Conservation (phyloP, 2,888 invertebrate species). For the Campoletis raptor region DNA sequence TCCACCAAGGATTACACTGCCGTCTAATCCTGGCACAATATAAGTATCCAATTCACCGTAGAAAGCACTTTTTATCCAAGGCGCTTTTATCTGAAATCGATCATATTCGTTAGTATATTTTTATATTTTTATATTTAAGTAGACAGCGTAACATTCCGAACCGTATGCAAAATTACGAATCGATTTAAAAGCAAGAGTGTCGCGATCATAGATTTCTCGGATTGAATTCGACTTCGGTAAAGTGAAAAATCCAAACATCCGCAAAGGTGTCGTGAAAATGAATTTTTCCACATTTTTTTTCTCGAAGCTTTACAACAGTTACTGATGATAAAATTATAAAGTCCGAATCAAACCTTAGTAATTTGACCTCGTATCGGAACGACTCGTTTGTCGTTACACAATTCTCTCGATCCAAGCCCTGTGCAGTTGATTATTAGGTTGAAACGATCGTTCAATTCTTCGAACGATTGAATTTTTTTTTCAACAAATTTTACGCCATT, state of each 20-base stretch:
- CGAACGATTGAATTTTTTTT: conserved; percentile 87
- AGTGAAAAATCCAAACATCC: no score
- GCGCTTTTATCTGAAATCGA: conserved; percentile 89
- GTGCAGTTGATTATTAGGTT: conserved; percentile 94
- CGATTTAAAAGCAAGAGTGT: no score
- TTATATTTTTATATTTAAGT: no score
- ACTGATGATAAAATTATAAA: background rate
- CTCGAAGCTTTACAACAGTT: background rate
- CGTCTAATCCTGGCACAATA: conserved; percentile 91
- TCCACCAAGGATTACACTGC: conserved; percentile 93
- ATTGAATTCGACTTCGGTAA: no score
- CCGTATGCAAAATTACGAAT: background rate
- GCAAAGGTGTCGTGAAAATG: background rate
- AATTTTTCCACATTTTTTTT: background rate
- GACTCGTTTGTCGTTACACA: conserved; percentile 91
- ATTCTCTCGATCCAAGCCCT: conserved; percentile 92
- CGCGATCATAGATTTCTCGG: no score
- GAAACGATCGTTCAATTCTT: conserved; percentile 87
- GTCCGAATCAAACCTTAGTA: conserved; percentile 86
- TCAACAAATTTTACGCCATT: conserved; percentile 88
- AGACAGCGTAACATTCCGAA: no score
- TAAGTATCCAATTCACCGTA: conserved; percentile 95
- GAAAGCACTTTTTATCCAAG: conserved; percentile 95
- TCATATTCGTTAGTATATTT: background rate
- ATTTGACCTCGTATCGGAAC: conserved; percentile 95